Evolutionary conservation across 2,888 invertebrate species (phyloP).

Genomic region (Oxytorus armatus): DNA sequence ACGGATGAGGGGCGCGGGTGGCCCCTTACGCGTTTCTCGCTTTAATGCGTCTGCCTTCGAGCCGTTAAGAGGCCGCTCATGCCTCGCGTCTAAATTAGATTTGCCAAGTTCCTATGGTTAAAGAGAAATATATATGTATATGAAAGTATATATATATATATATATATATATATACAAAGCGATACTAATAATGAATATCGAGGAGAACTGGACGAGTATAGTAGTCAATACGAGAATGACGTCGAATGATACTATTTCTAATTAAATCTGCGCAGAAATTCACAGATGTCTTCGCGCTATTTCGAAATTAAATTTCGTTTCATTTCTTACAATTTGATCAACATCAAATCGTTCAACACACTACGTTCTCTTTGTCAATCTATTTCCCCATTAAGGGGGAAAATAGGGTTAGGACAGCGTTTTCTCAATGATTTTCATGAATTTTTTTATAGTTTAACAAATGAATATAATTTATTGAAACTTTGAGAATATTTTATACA

Average conservation of each 20-base stretch:
- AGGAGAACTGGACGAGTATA: background rate
- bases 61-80: slow-evolving; percentile 70
- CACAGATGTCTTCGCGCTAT: too few relatives aligned
- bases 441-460: too few relatives aligned
- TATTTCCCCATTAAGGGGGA: too few relatives aligned
- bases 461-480: too few relatives aligned
- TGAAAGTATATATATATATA: background rate
- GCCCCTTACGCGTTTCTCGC: slow-evolving; percentile 42
- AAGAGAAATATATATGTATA: slow-evolving; percentile 8
- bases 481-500: too few relatives aligned
- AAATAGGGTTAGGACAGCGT: too few relatives aligned
- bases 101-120: slow-evolving; percentile 48
- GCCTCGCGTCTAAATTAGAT: slow-evolving; percentile 66
- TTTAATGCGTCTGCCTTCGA: slow-evolving; percentile 71
- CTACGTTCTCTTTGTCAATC: too few relatives aligned
- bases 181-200: slow-evolving; percentile 8
- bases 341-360: too few relatives aligned
- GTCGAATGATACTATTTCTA: background rate
- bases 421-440: too few relatives aligned
- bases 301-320: too few relatives aligned
- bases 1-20: slow-evolving; percentile 32
- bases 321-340: too few relatives aligned
- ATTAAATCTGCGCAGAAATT: too few relatives aligned
- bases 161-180: background rate
- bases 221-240: slow-evolving; percentile 10